phyloP scores from a whole-genome alignment of 2,113 vertebrate species.

The Pseudorhombus dupliciocellatus region DNA sequence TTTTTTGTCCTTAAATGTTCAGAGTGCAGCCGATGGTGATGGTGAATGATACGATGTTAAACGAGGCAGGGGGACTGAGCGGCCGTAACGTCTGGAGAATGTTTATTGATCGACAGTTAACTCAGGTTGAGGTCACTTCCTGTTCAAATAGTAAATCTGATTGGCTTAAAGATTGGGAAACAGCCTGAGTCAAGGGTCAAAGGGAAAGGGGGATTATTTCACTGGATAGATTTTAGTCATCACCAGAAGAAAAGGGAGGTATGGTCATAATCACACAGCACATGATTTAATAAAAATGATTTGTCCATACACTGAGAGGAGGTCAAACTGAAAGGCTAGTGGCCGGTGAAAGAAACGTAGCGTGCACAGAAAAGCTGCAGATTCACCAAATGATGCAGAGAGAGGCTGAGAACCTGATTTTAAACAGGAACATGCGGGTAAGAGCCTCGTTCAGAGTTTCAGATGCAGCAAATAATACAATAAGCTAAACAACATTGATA shows the following conservation, averaged over 20 bases:
- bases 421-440: neutral
- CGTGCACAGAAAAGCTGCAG: neutral
- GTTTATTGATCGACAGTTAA: conserved; percentile 64
- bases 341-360: too few relatives aligned
- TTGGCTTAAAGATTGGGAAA: conserved; percentile 28
- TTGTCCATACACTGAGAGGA: neutral
- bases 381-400: neutral
- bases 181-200: conserved; percentile 4
- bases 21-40: conserved; percentile 25
- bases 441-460: neutral
- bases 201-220: neutral
- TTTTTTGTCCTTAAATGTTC: conserved; percentile 38
- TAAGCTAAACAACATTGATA: conserved; percentile 3
- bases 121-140: conserved; percentile 56
- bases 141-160: conserved; percentile 37
- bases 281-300: neutral
- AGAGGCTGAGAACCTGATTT: neutral
- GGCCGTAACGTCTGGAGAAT: conserved; percentile 36
- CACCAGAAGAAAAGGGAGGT: too few relatives aligned
- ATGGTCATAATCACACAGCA: neutral
- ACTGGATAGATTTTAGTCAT: neutral
- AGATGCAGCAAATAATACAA: neutral
- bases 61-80: conserved; percentile 21
- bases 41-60: conserved; percentile 21
- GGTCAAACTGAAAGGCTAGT: too few relatives aligned